Evolutionary conservation across 64 coral and sea anemone species (phyloP).

Genomic region (Stichodactyla helianthus): DNA sequence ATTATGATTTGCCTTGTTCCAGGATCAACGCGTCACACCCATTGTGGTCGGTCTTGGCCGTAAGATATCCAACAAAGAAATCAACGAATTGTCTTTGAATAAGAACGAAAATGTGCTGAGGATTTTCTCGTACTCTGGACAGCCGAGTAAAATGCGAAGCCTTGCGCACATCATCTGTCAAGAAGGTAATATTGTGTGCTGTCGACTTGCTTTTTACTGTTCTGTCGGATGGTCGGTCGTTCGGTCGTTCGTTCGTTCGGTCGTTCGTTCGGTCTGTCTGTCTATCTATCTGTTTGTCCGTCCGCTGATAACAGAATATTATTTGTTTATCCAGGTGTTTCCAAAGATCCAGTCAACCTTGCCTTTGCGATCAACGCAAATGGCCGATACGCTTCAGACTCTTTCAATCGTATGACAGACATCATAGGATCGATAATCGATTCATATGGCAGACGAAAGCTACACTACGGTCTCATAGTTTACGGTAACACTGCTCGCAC

Average conservation of each 20-base stretch:
- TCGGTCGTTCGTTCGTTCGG: background rate
- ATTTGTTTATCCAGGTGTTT: background rate
- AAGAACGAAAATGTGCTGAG: slow-evolving; percentile 26
- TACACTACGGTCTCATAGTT: slow-evolving; percentile 63
- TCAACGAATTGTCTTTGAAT: slow-evolving; percentile 1
- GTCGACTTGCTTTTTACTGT: too few species aligned
- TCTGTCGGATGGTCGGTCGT: background rate
- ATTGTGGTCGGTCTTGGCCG: slow-evolving; percentile 39
- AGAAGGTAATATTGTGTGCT: slow-evolving; percentile 21
- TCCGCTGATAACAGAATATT: background rate
- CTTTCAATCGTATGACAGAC: slow-evolving; percentile 55
- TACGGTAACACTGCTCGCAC: slow-evolving; percentile 55
- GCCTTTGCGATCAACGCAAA: slow-evolving; percentile 81
- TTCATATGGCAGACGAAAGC: slow-evolving; percentile 55
- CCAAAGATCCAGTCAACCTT: slow-evolving; percentile 56
- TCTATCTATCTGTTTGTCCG: background rate
- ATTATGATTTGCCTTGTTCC: background rate
- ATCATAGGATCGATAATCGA: slow-evolving; percentile 75
- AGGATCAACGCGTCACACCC: slow-evolving; percentile 9
- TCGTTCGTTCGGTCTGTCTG: background rate
- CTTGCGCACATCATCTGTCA: slow-evolving; percentile 35
- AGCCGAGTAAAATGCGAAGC: background rate
- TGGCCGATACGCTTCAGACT: slow-evolving; percentile 25
- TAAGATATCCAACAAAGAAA: slow-evolving; percentile 10
- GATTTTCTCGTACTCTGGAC: slow-evolving; percentile 6